Evolutionary conservation across 2,888 invertebrate species (phyloP), one percentile per base, ranked within the genome.

Genomic region (Heliconius cydno): DNA sequence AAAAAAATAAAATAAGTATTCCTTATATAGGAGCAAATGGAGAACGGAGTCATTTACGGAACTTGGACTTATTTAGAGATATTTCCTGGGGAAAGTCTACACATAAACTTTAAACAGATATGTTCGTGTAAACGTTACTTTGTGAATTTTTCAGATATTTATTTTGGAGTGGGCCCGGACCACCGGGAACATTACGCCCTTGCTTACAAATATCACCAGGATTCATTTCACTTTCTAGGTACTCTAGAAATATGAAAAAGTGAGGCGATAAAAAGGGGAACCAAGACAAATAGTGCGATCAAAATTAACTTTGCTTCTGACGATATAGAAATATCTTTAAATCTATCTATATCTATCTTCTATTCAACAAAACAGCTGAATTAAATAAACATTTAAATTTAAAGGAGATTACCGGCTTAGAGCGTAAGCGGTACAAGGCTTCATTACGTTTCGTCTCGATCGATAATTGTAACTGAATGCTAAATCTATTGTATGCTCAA

Each of bases 391-490:
- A n/a, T 46, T 70, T n/a, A 13, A 41, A 15, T 70, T 70, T 25
- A 46, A 73, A 38, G 9, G 22, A 60, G 60, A 73, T 73, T 73
- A 73, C 38, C 34, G 13, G 73, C 57, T 73, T 73, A 73, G n/a
- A 60, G 60, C n/a, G 34, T 60, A 60, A 60, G n/a, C 30, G 60
- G 34, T 60, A 60, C 34, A 60, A n/a, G 73, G 73, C 38, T 73
- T 73, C 73, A 38, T 60, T 73, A 73, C 73, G 13, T 73, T 34
- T 34, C 9, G 60, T 60, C 60, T 9, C 38, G 73, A 73, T 73
- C 73, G 60, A 73, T 73, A 73, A 46, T 25, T 70, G 70, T 70
- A 70, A 70, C 70, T 70, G 41, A 70, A 70, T 46, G 25, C 68
- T 38, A n/a, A 38, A 38, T 68, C 68, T 68, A 68, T 68, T 68